Base-by-base conservation (phyloP, 2,888 invertebrate genomes). In the Euphydryas editha region DNA sequence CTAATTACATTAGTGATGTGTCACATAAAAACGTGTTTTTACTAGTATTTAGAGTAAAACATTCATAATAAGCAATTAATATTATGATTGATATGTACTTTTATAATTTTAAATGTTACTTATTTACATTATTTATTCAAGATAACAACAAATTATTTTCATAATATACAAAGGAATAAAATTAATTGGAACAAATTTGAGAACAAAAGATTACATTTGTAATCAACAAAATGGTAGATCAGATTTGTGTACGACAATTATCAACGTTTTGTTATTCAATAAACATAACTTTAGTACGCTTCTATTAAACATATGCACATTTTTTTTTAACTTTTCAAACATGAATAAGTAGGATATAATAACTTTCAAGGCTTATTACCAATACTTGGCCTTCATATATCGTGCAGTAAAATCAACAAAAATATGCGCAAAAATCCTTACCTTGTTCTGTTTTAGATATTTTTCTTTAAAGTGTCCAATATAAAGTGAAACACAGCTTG, bases 341-440 rank as follows among this genome's bases (percentile, higher is more conserved):
- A 51, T 15, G 21, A 39, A 59, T 59, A 59, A 57, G 59, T 59
- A 65, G 30, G 30, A 30, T 65, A 46, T 62, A 66, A 62, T 69
- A 62, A 51, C 49, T 59, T n/a, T 62, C 65, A 69, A 69, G 65
- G 68, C 61, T 65, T 59, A 49, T 55, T 49, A 39, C 42, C 44
- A 47, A 65, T 62, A 51, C 58, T 59, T 56, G 62, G 65, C 61
- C 49, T 54, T 54, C 54, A n/a, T 36, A 36, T 8, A 54, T 54
- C 54, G 54, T 36, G 36, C 8, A 15, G 30, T 54, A 54, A 54
- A 36, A 54, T 36, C 17, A 36, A 54, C 54, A 54, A 54, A 36
- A n/a, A 11, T 54, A 10, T 30, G 0, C 36, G 11, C 10, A 17
- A 30, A 54, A 54, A 54, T 54, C 54, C 64, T 68, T 64, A 68